A percentile compares a stretch with the other conserved stretches of the same genome.
Conservation (phyloP, 2,113 vertebrate genomes). For the Psittacula cyanocephala region DNA sequence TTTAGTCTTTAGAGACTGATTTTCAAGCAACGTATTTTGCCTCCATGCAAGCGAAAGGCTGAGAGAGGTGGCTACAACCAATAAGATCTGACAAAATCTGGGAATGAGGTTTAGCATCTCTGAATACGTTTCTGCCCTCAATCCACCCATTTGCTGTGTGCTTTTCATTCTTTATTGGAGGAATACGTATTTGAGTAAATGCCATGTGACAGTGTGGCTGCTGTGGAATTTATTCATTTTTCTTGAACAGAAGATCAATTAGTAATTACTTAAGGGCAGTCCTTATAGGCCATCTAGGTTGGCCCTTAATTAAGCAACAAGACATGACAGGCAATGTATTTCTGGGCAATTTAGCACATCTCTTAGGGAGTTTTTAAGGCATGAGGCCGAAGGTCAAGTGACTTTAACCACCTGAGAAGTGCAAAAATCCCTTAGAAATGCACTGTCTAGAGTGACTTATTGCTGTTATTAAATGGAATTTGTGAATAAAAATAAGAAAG, state of each 20-base stretch:
- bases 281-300: conserved; percentile 62
- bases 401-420: conserved; percentile 78
- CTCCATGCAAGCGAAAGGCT: neutral
- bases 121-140: neutral
- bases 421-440: conserved; percentile 72
- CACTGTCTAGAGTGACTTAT: conserved; percentile 66
- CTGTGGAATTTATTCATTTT: conserved; percentile 63
- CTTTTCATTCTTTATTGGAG: conserved; percentile 6
- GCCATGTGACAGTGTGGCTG: conserved; percentile 30
- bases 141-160: neutral
- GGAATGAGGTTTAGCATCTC: neutral
- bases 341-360: conserved; percentile 78
- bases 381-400: conserved; percentile 75
- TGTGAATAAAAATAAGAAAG: conserved; percentile 66
- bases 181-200: conserved; percentile 57
- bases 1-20: neutral
- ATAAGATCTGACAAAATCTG: neutral
- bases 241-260: conserved; percentile 65
- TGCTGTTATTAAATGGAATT: conserved; percentile 67
- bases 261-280: conserved; percentile 71
- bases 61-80: neutral
- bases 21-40: neutral
- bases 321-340: conserved; percentile 77
- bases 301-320: conserved; percentile 79
- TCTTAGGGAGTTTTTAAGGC: conserved; percentile 74